Base-by-base conservation (phyloP, 1,140 invertebrate species). In the Calosoma granatense region DNA sequence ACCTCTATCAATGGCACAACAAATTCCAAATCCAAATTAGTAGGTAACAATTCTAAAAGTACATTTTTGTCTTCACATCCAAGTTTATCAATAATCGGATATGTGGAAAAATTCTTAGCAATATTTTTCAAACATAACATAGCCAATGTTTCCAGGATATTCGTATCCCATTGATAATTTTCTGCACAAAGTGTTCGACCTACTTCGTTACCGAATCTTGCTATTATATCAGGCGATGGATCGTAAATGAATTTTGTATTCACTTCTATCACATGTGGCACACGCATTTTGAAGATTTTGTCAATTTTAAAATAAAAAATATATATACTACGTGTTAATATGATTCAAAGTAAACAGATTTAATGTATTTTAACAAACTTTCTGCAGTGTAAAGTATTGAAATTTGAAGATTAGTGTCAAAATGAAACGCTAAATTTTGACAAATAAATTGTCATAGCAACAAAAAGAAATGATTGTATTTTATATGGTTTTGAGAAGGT, bases 281-380 rank as follows among this genome's bases (percentile, higher is more conserved):
- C 4, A 47, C 41, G 41, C 41, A 47, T 47, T 9, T 47, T 47
- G n/a, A n/a, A n/a, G n/a, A n/a, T n/a, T n/a, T n/a, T n/a, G n/a
- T n/a, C n/a, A n/a, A n/a, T n/a, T n/a, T n/a, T n/a, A n/a, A n/a
- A n/a, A n/a, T n/a, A n/a, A n/a, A n/a, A n/a, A n/a, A n/a, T n/a
- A n/a, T n/a, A n/a, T n/a, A n/a, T n/a, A n/a, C n/a, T n/a, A n/a
- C n/a, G n/a, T n/a, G n/a, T n/a, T n/a, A n/a, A n/a, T n/a, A n/a
- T n/a, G n/a, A n/a, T n/a, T n/a, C n/a, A n/a, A n/a, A n/a, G n/a
- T n/a, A n/a, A n/a, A n/a, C n/a, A n/a, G n/a, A n/a, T n/a, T n/a
- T n/a, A n/a, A n/a, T n/a, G n/a, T n/a, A n/a, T n/a, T n/a, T n/a
- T n/a, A n/a, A n/a, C n/a, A n/a, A n/a, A n/a, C n/a, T n/a, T n/a